Evolutionary conservation across 2,113 vertebrate species (phyloP).

Genomic region (Petrocephalus zakoni): DNA sequence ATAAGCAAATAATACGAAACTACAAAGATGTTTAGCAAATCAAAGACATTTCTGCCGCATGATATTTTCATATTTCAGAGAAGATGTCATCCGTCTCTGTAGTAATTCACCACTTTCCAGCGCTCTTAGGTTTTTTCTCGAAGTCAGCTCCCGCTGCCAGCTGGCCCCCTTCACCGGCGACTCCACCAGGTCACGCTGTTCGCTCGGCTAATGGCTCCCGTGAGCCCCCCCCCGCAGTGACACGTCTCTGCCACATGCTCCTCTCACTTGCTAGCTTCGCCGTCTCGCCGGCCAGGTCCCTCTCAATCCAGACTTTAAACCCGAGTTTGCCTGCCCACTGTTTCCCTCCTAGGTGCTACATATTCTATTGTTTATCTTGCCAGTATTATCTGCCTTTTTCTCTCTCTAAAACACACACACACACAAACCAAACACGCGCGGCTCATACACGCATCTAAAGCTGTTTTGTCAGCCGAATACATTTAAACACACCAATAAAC

Average conservation of each 20-base stretch:
- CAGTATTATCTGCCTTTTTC: constrained; percentile 17
- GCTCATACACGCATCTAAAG: not conserved
- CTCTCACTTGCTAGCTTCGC: not conserved
- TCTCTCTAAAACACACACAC: constrained; percentile 41
- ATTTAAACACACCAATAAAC: not conserved
- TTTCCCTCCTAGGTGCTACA: not conserved
- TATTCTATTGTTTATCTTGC: not conserved
- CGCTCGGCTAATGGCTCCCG: not conserved
- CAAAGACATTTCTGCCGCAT: not conserved
- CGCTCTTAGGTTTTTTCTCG: no score
- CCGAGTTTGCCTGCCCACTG: not conserved
- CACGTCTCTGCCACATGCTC: no score
- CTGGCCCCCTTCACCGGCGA: not conserved
- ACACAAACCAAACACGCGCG: not conserved
- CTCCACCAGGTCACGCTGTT: not conserved
- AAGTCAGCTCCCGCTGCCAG: not conserved
- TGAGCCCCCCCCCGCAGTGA: not conserved
- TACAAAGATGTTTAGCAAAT: not conserved
- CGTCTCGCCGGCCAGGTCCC: not conserved
- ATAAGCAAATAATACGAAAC: not conserved
- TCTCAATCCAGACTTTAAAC: not conserved
- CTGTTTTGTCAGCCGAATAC: not conserved
- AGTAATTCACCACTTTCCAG: no score
- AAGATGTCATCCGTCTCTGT: no score
- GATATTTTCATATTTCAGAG: no score